Evolutionary conservation across 2,797 vertebrate species (phyloP), one percentile per base, ranked within the genome.

Genomic region (Thripadectes ignobilis): DNA sequence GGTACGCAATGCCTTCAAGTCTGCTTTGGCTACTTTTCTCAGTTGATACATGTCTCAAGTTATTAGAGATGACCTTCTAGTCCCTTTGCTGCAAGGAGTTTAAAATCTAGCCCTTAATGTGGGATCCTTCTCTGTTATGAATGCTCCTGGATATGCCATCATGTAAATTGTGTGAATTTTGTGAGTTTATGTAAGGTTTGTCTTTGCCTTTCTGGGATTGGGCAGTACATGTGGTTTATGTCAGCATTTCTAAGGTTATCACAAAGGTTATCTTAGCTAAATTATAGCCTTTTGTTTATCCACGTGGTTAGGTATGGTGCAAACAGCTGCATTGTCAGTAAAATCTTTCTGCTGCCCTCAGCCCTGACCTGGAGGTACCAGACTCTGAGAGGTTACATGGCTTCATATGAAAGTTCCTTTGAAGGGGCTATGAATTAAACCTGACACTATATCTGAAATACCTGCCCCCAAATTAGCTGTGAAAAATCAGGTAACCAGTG

Each of bases 281-380:
- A 95, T 96, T 93, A 93, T 96, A 91, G 85, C 34, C 75, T 65
- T 93, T 96, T 97, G 90, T 97, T 97, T 97, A 92, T 96, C 88
- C 95, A 93, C 30, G 51, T 95, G 91, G 82, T 95, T 88, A 59
- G 85, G 66, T 93, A 92, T 49, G 89, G 95, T 81, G 74, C 94
- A 95, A 95, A 95, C 93, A 97, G 89, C 95, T 97, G 91, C 86
- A 86, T 81, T 94, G 93, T 95, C 97, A 95, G 93, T 68, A 95
- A 93, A 95, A 94, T 92, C 88, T 92, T 97, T 88, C 84, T 87
- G 69, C 84, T 93, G 92, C 91, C 95, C 94, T 91, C 94, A 94
- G 5, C 92, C 77, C 90, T 96, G 92, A 97, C 95, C 96, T 61
- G 71, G 85, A 93, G 92, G 90, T 92, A 96, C 83, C 83, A 93